A percentile compares a stretch with the other conserved stretches of the same genome.
phyloP scores from a whole-genome alignment of 2,888 invertebrate species.

The Callimorpha dominula region DNA sequence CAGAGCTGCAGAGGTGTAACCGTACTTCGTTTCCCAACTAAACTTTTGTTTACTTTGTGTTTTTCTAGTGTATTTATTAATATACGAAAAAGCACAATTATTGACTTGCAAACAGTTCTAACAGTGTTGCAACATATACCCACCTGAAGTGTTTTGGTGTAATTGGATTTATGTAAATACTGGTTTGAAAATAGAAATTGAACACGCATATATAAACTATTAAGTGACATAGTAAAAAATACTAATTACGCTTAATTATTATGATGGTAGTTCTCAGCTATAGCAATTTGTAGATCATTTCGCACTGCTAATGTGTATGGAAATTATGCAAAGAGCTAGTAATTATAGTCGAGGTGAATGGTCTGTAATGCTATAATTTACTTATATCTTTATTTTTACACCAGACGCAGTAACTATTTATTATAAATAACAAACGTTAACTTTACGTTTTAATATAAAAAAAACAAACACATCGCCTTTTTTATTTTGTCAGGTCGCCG shows the following conservation, averaged over 20 bases:
- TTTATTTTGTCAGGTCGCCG: constrained; percentile 26
- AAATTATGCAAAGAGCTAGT: constrained; percentile 80
- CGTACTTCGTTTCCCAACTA: neutral
- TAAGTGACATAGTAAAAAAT: constrained; percentile 74
- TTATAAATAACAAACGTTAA: constrained; percentile 26
- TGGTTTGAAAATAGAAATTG: constrained; percentile 21
- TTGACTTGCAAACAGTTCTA: neutral
- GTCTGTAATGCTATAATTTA: constrained; percentile 74
- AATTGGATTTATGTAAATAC: constrained; percentile 31
- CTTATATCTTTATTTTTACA: constrained; percentile 67
- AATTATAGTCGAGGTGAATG: constrained; percentile 80
- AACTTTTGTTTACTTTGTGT: neutral
- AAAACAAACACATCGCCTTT: constrained; percentile 10
- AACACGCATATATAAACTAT: constrained; percentile 43
- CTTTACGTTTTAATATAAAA: constrained; percentile 16
- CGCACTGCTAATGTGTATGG: constrained; percentile 81
- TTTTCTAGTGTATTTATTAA: neutral
- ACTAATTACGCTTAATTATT: constrained; percentile 76
- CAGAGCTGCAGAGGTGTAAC: neutral
- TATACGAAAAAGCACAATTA: neutral
- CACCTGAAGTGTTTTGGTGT: neutral
- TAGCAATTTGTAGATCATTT: constrained; percentile 82
- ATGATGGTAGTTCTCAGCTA: constrained; percentile 71
- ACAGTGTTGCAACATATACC: neutral
- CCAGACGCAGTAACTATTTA: constrained; percentile 37